These are phyloP conservation scores for Nemurella pictetii DNA, from an alignment of 2,888 invertebrate species.

Conservation along the genomic window DNA sequence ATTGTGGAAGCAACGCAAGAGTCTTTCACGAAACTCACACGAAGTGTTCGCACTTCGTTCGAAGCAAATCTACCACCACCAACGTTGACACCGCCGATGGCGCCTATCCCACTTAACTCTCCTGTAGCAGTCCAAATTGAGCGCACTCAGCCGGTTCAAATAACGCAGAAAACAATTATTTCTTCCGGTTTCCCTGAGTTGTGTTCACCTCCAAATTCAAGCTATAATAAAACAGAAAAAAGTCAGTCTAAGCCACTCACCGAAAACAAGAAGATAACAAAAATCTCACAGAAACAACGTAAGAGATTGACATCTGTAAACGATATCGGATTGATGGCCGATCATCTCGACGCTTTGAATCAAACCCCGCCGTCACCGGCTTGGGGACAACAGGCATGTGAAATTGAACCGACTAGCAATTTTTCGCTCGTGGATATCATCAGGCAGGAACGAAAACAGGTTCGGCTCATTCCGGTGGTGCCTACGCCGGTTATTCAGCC, in stretches of 20 bases:
- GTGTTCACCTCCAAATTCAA: constrained; percentile 4
- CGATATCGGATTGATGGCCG: constrained; percentile 21
- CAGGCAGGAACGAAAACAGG: constrained; percentile 45
- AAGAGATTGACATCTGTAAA: constrained; percentile 60
- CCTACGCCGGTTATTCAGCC: neutral
- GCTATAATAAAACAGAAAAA: constrained; percentile 12
- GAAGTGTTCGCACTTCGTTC: neutral
- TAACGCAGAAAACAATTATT: neutral
- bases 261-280: constrained; percentile 49
- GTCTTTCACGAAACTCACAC: constrained; percentile 50
- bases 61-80: neutral
- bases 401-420: constrained; percentile 42
- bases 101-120: neutral
- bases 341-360: neutral
- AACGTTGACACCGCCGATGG: neutral
- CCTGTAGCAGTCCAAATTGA: neutral
- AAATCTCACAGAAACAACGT: constrained; percentile 66
- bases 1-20: constrained; percentile 52
- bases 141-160: neutral
- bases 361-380: constrained; percentile 24
- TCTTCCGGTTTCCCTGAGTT: constrained; percentile 5
- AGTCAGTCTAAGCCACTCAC: neutral
- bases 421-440: constrained; percentile 42
- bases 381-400: constrained; percentile 28
- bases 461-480: neutral